A percentile compares a stretch with the other conserved stretches of the same genome.
phyloP scores from a whole-genome alignment of 1,140 invertebrate genomes.

The Drosophila sechellia region DNA sequence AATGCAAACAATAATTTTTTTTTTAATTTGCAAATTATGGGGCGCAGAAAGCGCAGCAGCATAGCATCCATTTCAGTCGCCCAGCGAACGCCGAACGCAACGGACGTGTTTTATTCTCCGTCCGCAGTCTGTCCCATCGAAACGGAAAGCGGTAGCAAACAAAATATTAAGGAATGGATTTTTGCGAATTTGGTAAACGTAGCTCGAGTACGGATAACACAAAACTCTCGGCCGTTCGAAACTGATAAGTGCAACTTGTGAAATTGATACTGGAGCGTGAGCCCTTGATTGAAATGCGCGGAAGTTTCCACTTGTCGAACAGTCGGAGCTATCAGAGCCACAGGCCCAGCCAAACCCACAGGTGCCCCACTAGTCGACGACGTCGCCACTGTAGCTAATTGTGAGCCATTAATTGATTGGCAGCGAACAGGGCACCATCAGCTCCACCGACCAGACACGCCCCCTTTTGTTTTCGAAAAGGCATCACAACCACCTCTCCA shows the following conservation, averaged over 20 bases:
- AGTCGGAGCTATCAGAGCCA: slow-evolving; percentile 17
- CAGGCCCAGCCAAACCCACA: slow-evolving; percentile 19
- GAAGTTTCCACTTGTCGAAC: slow-evolving; percentile 75
- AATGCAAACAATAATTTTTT: slow-evolving; percentile 38
- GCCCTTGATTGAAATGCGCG: slow-evolving; percentile 71
- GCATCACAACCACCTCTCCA: background rate
- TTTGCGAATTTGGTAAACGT: slow-evolving; percentile 1
- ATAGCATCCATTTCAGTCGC: slow-evolving; percentile 53
- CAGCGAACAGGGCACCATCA: slow-evolving; percentile 28
- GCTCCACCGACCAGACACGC: slow-evolving; percentile 6
- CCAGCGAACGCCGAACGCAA: slow-evolving; percentile 49
- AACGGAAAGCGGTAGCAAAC: background rate
- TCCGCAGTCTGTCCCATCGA: background rate
- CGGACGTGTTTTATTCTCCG: slow-evolving; percentile 42
- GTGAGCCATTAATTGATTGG: slow-evolving; percentile 51
- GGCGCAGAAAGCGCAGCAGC: background rate
- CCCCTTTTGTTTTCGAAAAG: background rate
- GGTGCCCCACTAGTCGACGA: slow-evolving; percentile 45
- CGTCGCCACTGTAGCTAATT: slow-evolving; percentile 48
- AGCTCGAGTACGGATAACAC: background rate
- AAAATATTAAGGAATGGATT: slow-evolving; percentile 6
- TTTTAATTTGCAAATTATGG: slow-evolving; percentile 37
- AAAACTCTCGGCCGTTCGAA: slow-evolving; percentile 15
- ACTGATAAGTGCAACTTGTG: slow-evolving; percentile 60
- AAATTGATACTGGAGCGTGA: slow-evolving; percentile 68